phyloP scores from a whole-genome alignment of 2,113 vertebrate species.

The Psilopsiagon aurifrons region DNA sequence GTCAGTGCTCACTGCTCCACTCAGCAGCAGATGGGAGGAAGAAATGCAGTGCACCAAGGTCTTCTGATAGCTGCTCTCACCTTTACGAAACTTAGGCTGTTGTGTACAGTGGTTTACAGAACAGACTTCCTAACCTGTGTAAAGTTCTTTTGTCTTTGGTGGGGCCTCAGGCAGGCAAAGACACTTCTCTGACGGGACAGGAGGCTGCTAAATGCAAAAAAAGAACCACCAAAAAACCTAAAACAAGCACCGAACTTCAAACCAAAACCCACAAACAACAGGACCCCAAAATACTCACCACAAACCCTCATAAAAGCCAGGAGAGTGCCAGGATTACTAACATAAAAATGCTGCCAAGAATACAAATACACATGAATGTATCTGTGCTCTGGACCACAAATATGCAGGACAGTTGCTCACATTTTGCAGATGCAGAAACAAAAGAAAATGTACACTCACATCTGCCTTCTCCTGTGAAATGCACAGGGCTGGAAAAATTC shows the following conservation, averaged over 20 bases:
- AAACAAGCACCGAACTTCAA: background rate
- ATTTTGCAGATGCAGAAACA: background rate
- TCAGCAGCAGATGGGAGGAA: background rate
- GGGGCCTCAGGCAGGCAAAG: background rate
- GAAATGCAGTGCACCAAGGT: background rate
- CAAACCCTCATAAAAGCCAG: background rate
- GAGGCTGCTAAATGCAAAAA: background rate
- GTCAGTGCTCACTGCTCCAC: background rate
- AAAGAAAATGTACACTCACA: background rate
- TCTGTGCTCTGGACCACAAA: background rate
- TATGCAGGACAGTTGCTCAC: background rate
- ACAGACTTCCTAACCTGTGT: background rate
- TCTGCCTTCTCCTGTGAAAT: background rate
- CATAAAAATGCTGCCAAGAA: background rate
- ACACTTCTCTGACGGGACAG: background rate
- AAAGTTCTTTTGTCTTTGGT: background rate
- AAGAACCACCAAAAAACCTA: background rate
- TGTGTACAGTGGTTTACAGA: background rate
- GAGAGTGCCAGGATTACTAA: background rate
- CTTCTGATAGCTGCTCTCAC: background rate
- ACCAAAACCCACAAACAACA: background rate
- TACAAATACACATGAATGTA: background rate
- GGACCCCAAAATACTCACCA: background rate
- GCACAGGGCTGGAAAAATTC: background rate
- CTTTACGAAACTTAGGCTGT: background rate